These are phyloP conservation scores for Cataglyphis albicans DNA, from an alignment of 2,888 invertebrate species.

Conservation along the genomic window DNA sequence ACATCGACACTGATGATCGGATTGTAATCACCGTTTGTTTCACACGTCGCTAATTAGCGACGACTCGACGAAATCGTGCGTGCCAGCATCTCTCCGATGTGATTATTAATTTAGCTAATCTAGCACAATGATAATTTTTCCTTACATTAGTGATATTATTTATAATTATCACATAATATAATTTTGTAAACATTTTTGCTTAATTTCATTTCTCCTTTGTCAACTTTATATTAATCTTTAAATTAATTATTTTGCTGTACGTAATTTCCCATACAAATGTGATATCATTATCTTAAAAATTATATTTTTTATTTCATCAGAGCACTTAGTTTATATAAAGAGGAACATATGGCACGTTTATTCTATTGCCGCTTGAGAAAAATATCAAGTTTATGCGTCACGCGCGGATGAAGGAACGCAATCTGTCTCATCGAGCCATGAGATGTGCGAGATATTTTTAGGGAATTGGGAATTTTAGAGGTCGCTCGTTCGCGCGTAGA, in stretches of 20 bases:
- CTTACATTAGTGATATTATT: neutral
- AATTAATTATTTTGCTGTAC: neutral
- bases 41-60: conserved; percentile 29
- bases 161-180: neutral
- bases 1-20: conserved; percentile 18
- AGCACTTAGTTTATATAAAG: neutral
- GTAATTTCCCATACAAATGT: neutral
- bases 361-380: conserved; percentile 6
- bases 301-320: neutral
- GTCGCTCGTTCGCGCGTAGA: conserved; percentile 43
- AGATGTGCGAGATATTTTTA: conserved; percentile 41
- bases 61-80: neutral
- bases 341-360: neutral
- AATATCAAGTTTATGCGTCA: neutral
- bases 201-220: neutral
- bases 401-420: conserved; percentile 13
- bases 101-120: neutral
- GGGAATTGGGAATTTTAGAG: conserved; percentile 54
- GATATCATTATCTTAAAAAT: neutral
- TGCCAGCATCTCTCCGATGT: neutral
- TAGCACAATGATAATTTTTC: neutral
- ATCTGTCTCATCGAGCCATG: conserved; percentile 44
- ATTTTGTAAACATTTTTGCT: too few relatives aligned
- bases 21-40: conserved; percentile 28
- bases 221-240: conserved; percentile 2